phyloP scores from a whole-genome alignment of 2,113 vertebrate species.

The Chaetura pelagica region DNA sequence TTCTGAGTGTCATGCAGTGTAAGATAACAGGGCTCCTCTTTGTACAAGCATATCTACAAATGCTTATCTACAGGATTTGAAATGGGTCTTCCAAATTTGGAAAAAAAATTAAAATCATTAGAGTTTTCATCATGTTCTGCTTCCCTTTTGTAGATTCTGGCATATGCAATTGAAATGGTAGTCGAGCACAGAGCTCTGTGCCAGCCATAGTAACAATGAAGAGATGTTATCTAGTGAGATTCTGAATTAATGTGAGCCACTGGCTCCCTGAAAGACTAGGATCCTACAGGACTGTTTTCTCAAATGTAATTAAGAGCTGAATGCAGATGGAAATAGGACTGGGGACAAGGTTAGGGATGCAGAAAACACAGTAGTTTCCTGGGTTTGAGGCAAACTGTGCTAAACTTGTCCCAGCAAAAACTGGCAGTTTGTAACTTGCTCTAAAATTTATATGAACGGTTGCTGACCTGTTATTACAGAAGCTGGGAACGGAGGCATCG shows the following conservation, averaged over 20 bases:
- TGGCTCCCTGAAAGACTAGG: background rate
- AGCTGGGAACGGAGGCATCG: background rate
- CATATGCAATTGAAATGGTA: background rate
- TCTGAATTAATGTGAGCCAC: slow-evolving; percentile 34
- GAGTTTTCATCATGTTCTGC: background rate
- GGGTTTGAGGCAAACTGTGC: background rate
- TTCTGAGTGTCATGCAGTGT: background rate
- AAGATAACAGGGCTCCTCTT: background rate
- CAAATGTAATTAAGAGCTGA: background rate
- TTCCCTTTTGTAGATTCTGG: background rate
- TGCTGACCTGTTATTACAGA: background rate
- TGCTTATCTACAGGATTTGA: background rate
- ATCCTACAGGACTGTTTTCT: background rate
- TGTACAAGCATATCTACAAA: background rate
- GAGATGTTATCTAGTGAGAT: background rate
- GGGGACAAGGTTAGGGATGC: background rate
- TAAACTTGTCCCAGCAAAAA: background rate
- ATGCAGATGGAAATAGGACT: background rate
- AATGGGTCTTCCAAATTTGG: background rate
- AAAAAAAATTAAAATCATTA: background rate
- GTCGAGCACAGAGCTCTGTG: background rate
- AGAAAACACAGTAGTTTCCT: background rate
- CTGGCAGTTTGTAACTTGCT: background rate
- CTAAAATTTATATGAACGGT: background rate
- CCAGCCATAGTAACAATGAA: background rate